These are phyloP conservation scores for Lymantria dispar DNA, from an alignment of 2,888 invertebrate genomes.

Conservation along the genomic window DNA sequence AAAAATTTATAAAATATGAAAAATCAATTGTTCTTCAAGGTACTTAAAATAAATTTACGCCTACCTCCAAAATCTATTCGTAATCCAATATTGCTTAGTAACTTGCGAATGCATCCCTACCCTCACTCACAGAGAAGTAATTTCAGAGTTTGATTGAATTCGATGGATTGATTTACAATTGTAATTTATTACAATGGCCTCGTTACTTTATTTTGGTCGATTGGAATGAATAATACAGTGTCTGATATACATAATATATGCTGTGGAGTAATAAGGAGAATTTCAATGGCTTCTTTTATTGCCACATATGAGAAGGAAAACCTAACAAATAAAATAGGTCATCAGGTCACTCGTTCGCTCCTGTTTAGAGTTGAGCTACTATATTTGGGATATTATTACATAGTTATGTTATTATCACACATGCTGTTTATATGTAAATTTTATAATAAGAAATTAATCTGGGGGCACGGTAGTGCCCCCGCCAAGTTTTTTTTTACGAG, in stretches of 20 bases:
- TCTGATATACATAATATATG: neutral
- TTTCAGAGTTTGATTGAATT: slow-evolving; percentile 18
- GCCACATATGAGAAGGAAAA: neutral
- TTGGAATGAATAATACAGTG: slow-evolving; percentile 21
- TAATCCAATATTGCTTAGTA: slow-evolving; percentile 3
- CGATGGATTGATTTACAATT: slow-evolving; percentile 33
- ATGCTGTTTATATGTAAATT: too few relatives aligned
- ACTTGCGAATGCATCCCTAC: neutral
- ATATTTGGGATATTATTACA: too few relatives aligned
- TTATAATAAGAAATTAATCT: too few relatives aligned
- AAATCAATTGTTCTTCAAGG: neutral
- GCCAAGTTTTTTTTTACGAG: too few relatives aligned
- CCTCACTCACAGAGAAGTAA: slow-evolving; percentile 10
- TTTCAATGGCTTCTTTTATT: neutral
- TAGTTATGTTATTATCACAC: too few relatives aligned
- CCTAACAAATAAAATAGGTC: neutral
- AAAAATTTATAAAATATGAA: too few relatives aligned
- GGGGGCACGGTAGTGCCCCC: too few relatives aligned
- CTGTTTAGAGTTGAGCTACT: too few relatives aligned
- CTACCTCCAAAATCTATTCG: neutral
- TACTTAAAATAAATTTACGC: neutral
- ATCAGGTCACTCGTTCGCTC: too few relatives aligned
- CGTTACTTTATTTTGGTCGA: slow-evolving; percentile 21
- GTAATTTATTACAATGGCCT: slow-evolving; percentile 27
- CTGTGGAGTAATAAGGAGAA: too few relatives aligned